These are phyloP conservation scores for Characodon lateralis DNA, from an alignment of 2,797 vertebrate species.

Conservation along the genomic window DNA sequence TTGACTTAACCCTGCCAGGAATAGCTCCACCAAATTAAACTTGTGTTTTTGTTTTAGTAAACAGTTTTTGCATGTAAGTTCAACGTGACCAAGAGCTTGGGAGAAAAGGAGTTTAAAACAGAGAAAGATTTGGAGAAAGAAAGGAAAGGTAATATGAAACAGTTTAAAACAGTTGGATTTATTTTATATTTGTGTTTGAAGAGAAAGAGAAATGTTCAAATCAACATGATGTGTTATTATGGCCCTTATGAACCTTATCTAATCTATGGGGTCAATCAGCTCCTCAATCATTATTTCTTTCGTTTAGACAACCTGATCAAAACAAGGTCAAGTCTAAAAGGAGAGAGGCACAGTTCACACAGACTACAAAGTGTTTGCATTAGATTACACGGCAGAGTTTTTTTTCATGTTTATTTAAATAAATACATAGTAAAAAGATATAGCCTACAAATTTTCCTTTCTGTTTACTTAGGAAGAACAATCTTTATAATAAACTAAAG, in stretches of 20 bases:
- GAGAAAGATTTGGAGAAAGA: neutral
- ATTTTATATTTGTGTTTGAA: constrained; percentile 26
- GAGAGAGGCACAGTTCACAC: neutral
- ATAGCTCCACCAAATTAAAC: constrained; percentile 66
- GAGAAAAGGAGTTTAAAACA: constrained; percentile 9
- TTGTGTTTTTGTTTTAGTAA: constrained; percentile 57
- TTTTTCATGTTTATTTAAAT: neutral
- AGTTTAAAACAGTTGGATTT: constrained; percentile 1
- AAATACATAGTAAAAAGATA: too few relatives aligned
- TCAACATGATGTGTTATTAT: neutral
- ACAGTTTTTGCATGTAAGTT: constrained; percentile 27
- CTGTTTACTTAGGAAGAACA: neutral
- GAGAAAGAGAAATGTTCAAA: constrained; percentile 3
- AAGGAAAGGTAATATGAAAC: constrained; percentile 1
- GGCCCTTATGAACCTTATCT: constrained; percentile 40
- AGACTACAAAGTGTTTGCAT: neutral
- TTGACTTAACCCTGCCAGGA: constrained; percentile 73
- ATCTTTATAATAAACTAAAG: constrained; percentile 23
- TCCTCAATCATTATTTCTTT: constrained; percentile 19
- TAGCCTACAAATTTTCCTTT: neutral
- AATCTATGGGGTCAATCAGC: constrained; percentile 35
- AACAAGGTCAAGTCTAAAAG: constrained; percentile 37
- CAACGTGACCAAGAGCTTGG: constrained; percentile 10
- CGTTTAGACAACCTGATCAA: constrained; percentile 36
- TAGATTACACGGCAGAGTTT: too few relatives aligned